Evolutionary conservation across 2,113 vertebrate species (phyloP).

Genomic region (Atlantisia rogersi): DNA sequence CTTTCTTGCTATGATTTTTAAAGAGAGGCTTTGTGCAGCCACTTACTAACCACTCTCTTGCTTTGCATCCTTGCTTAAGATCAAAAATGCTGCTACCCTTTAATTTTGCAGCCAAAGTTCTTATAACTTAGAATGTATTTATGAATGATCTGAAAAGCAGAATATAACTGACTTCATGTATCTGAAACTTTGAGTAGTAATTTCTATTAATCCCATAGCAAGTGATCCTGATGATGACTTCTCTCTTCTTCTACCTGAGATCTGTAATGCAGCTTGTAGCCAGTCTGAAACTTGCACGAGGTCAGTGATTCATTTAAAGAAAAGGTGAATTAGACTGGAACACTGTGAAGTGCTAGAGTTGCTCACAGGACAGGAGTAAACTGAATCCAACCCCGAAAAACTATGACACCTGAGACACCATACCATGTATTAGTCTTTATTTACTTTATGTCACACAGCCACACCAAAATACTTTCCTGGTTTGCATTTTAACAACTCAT

Average conservation of each 20-base stretch:
- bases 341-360: neutral
- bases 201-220: neutral
- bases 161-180: neutral
- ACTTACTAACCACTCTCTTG: neutral
- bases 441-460: neutral
- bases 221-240: neutral
- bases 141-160: neutral
- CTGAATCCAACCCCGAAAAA: neutral
- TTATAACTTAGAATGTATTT: neutral
- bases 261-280: neutral
- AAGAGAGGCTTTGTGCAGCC: neutral
- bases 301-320: neutral
- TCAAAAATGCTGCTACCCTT: neutral
- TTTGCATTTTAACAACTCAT: neutral
- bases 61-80: neutral
- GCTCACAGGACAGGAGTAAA: neutral
- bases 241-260: neutral
- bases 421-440: neutral
- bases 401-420: neutral
- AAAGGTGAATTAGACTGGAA: neutral
- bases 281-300: neutral
- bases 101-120: neutral
- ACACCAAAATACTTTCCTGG: neutral
- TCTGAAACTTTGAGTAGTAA: neutral
- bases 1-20: neutral